These are phyloP conservation scores for Sphenodon punctatus DNA, from an alignment of 2,797 vertebrate genomes.

Conservation along the genomic window DNA sequence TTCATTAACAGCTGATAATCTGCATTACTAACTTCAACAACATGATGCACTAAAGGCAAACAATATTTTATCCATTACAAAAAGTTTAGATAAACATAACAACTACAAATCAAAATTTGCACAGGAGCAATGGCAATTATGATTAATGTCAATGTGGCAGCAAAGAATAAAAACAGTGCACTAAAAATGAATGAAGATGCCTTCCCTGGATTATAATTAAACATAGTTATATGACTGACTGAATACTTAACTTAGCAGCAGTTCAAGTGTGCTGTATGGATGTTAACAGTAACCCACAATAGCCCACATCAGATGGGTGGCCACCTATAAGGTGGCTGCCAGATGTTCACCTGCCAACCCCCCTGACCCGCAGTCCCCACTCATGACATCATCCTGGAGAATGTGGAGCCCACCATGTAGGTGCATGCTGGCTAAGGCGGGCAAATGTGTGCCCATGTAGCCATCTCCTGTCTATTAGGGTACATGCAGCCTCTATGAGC, in stretches of 20 bases:
- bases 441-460: too few relatives aligned
- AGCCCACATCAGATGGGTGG: too few relatives aligned
- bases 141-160: conserved; percentile 33
- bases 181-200: conserved; percentile 1
- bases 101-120: conserved; percentile 7
- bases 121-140: conserved; percentile 44
- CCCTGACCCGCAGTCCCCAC: too few relatives aligned
- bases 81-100: conserved; percentile 45
- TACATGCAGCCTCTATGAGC: too few relatives aligned
- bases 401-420: too few relatives aligned
- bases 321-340: too few relatives aligned
- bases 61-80: conserved; percentile 47
- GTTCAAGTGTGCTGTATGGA: neutral
- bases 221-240: neutral
- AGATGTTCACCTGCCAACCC: too few relatives aligned
- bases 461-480: too few relatives aligned
- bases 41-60: conserved; percentile 32
- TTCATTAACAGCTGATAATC: conserved; percentile 85
- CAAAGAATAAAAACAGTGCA: conserved; percentile 14
- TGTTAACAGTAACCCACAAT: too few relatives aligned
- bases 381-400: too few relatives aligned
- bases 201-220: neutral
- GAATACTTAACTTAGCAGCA: neutral
- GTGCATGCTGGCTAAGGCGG: too few relatives aligned
- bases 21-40: conserved; percentile 59